Base-by-base conservation (phyloP, 37 sponge, comb jelly and placozoan genomes). In the Spongilla lacustris region DNA sequence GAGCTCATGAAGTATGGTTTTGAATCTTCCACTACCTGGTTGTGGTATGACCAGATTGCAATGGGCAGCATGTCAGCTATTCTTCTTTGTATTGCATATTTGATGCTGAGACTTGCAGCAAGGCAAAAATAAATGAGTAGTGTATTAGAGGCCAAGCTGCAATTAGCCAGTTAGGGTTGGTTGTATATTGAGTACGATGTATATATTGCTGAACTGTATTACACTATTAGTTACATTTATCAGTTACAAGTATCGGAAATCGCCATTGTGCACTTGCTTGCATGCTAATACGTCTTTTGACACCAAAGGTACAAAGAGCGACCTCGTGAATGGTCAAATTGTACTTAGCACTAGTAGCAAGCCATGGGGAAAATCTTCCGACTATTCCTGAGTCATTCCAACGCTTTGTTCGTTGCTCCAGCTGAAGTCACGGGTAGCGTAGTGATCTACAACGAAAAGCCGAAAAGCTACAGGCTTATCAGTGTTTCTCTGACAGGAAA, bases 51-150 rank as follows among this genome's bases (percentile, higher is more conserved):
- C 25, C 73, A 85, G 78, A 66, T 90, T 6, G 91, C 82, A 33
- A 36, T 90, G 77, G 76, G 36, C 27, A 36, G 32, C 32, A 67
- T 86, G 17, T 24, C 48, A 24, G 3, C 69, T 17, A n/a, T 81
- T n/a, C 37, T 90, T 0, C 82, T 90, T 6, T 19, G 72, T 5
- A 72, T 80, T 28, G 69, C 38, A 10, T 90, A 82, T 67, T 9
- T 85, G 67, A 90, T 38, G 70, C 83, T 90, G 13, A 26, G 74
- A 26, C 1, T 81, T 19, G 37, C 85, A 66, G 85, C 85, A 38
- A 90, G 86, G 46, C 80, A 90, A 31, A 90, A 85, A 73, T 90
- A 36, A 74, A n/a, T n/a, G n/a, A n/a, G n/a, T n/a, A n/a, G n/a
- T n/a, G n/a, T n/a, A n/a, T n/a, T n/a, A n/a, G n/a, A n/a, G n/a